phyloP scores from a whole-genome alignment of 2,113 vertebrate species.

The Raja brachyura region DNA sequence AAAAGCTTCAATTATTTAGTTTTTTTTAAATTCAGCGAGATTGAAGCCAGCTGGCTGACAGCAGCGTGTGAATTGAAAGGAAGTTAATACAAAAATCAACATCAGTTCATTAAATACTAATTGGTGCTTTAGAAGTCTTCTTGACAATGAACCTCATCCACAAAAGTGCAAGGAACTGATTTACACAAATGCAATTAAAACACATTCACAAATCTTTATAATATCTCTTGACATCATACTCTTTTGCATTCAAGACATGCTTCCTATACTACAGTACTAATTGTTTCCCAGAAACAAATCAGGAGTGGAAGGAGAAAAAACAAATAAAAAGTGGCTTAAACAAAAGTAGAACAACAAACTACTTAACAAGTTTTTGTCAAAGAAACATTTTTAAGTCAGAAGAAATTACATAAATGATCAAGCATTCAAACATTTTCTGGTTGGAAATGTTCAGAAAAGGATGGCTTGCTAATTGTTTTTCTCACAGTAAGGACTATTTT shows the following conservation, averaged over 20 bases:
- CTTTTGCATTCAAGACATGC: not conserved
- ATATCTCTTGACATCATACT: not conserved
- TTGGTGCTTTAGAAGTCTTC: not conserved
- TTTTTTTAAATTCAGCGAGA: not conserved
- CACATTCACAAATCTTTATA: not conserved
- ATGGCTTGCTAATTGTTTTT: not conserved
- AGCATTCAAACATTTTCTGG: too few species aligned
- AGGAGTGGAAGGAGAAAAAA: not conserved
- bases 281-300: not conserved
- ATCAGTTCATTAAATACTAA: conserved; percentile 30
- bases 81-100: not conserved
- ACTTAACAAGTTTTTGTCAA: not conserved
- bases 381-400: not conserved
- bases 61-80: not conserved
- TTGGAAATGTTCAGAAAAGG: not conserved
- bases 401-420: not conserved
- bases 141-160: not conserved
- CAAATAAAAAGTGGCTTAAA: not conserved
- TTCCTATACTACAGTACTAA: not conserved
- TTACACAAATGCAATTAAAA: not conserved
- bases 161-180: not conserved
- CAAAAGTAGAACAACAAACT: not conserved
- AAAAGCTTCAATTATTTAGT: not conserved
- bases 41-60: conserved; percentile 25
- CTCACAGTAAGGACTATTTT: not conserved